A percentile compares a stretch with the other conserved stretches of the same genome.
Evolutionary conservation across 1,140 invertebrate species (phyloP).

Genomic region (Drosophila lowei): DNA sequence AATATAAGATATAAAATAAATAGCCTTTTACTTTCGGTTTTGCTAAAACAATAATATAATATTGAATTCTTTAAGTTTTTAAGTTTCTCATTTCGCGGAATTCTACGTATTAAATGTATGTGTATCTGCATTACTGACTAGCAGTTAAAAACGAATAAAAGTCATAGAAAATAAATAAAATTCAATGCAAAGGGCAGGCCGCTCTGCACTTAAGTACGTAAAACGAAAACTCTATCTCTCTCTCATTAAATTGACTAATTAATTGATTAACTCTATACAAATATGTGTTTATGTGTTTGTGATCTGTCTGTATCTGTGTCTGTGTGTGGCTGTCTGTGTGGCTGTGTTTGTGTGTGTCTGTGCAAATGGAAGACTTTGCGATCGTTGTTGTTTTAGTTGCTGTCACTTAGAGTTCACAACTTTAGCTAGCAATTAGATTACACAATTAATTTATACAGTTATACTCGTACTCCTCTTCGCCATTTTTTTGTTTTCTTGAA

Average conservation of each 20-base stretch:
- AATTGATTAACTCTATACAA: slow-evolving; percentile 54
- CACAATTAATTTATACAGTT: slow-evolving; percentile 35
- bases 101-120: slow-evolving; percentile 40
- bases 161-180: slow-evolving; percentile 65
- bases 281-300: slow-evolving; percentile 28
- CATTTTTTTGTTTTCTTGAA: slow-evolving; percentile 42
- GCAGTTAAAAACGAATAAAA: slow-evolving; percentile 68
- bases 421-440: slow-evolving; percentile 61
- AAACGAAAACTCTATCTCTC: slow-evolving; percentile 47
- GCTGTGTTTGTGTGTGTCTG: neutral
- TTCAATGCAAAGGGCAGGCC: slow-evolving; percentile 46
- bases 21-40: slow-evolving; percentile 66
- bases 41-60: slow-evolving; percentile 56
- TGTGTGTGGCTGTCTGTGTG: neutral
- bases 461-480: neutral
- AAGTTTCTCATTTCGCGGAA: slow-evolving; percentile 51
- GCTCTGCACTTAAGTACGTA: slow-evolving; percentile 68
- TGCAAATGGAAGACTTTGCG: slow-evolving; percentile 80
- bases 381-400: slow-evolving; percentile 61
- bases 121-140: slow-evolving; percentile 70
- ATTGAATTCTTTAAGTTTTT: slow-evolving; percentile 45
- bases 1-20: slow-evolving; percentile 60
- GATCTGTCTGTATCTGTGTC: slow-evolving; percentile 1
- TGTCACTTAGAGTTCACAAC: slow-evolving; percentile 62
- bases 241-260: slow-evolving; percentile 63